Evolutionary conservation across 2,113 vertebrate genomes (phyloP).

Genomic region (Thryonomys swinderianus): DNA sequence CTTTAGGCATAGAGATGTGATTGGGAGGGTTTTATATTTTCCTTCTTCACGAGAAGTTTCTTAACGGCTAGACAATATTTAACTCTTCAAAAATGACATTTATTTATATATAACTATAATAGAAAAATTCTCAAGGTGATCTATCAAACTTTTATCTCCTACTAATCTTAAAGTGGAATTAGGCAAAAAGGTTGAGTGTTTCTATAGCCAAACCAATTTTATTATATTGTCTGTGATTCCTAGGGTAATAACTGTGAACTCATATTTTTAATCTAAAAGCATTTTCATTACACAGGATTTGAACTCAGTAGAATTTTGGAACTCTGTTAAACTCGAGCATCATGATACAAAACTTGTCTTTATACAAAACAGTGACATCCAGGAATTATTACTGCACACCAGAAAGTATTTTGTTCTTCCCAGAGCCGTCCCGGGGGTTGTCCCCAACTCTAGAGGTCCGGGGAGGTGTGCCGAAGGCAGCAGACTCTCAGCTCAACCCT

Average conservation of each 20-base stretch:
- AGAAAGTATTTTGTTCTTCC: neutral
- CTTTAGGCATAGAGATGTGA: neutral
- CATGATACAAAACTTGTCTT: constrained; percentile 12
- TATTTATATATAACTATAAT: constrained; percentile 22
- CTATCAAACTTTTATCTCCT: constrained; percentile 27
- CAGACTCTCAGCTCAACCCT: neutral
- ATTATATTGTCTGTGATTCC: neutral
- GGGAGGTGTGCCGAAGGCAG: neutral
- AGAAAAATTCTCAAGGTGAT: constrained; percentile 29
- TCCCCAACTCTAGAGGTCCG: neutral
- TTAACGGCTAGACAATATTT: neutral
- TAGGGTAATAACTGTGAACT: constrained; percentile 54
- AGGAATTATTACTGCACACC: neutral
- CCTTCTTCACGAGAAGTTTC: constrained; percentile 33
- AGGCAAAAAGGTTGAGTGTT: neutral
- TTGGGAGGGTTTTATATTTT: neutral
- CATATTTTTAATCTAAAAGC: constrained; percentile 57
- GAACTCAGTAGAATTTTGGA: constrained; percentile 51
- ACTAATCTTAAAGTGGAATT: constrained; percentile 48
- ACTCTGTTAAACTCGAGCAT: constrained; percentile 20
- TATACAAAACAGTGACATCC: constrained; percentile 13
- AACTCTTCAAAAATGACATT: neutral
- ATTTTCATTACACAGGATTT: constrained; percentile 57
- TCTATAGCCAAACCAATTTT: constrained; percentile 9
- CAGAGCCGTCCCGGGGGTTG: neutral